Percentiles rank a stretch among this genome's conserved stretches.
Conservation (phyloP, 2,888 invertebrate genomes). For the Phragmatobia fuliginosa region DNA sequence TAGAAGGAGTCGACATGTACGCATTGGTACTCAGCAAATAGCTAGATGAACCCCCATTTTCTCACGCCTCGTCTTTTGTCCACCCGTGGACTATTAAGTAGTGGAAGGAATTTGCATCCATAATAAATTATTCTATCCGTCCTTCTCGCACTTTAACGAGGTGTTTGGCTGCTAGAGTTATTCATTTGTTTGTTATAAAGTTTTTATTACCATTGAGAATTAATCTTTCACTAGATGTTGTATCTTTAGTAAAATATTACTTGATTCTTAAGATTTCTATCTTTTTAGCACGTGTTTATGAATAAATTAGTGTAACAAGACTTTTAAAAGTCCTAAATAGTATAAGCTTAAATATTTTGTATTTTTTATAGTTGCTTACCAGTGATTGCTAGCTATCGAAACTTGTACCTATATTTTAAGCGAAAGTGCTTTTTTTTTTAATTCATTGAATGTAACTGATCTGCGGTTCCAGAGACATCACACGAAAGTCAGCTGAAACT, state of each 20-base stretch:
- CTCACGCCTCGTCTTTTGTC: conserved; percentile 68
- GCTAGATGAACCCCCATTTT: conserved; percentile 60
- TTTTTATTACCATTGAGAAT: not conserved
- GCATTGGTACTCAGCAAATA: conserved; percentile 29
- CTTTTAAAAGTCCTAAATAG: too few relatives aligned
- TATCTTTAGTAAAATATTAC: too few relatives aligned
- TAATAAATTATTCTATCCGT: conserved; percentile 56
- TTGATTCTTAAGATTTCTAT: too few relatives aligned
- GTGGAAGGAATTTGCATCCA: conserved; percentile 75
- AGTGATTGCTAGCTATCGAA: too few relatives aligned
- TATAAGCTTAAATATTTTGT: too few relatives aligned
- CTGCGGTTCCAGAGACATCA: too few relatives aligned
- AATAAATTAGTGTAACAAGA: too few relatives aligned
- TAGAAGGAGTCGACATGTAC: conserved; percentile 33
- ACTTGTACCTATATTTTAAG: too few relatives aligned
- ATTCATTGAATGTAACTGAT: too few relatives aligned
- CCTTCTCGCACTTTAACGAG: conserved; percentile 51
- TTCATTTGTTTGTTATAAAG: not conserved
- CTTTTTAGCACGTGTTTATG: not conserved
- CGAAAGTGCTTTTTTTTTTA: too few relatives aligned
- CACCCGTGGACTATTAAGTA: conserved; percentile 72
- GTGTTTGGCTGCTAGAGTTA: not conserved
- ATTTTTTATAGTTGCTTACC: too few relatives aligned
- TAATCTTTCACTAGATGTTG: too few relatives aligned
- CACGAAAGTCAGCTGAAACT: not conserved